These are phyloP conservation scores for Syngnathoides biaculeatus DNA, from an alignment of 2,113 vertebrate species.

Conservation along the genomic window DNA sequence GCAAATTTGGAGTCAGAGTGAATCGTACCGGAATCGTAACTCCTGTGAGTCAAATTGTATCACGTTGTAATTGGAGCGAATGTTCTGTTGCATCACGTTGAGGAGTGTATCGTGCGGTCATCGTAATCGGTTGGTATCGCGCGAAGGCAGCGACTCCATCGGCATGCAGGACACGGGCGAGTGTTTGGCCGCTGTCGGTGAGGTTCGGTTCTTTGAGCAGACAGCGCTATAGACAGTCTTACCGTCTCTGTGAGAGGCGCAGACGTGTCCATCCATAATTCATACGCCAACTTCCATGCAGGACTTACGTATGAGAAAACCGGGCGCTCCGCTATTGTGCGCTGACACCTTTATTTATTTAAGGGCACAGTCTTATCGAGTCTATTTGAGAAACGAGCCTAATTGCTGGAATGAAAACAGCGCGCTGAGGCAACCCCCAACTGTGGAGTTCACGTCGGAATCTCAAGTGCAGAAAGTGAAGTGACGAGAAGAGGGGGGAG, in stretches of 20 bases:
- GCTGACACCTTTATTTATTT: constrained; percentile 1
- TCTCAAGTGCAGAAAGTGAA: background rate
- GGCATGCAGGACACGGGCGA: background rate
- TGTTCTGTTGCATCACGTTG: too few species aligned
- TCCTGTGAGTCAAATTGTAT: background rate
- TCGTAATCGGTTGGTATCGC: background rate
- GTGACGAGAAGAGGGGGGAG: background rate
- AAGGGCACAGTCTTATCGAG: background rate
- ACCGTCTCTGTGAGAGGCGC: background rate
- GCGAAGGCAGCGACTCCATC: background rate
- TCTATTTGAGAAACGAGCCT: background rate
- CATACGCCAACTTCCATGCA: constrained; percentile 1
- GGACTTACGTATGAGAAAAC: background rate
- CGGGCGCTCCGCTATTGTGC: background rate
- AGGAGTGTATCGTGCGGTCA: background rate
- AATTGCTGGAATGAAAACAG: background rate
- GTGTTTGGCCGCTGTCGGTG: background rate
- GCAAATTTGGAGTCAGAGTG: too few species aligned
- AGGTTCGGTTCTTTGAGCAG: background rate
- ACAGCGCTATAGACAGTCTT: background rate
- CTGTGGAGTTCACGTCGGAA: background rate
- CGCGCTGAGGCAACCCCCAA: background rate
- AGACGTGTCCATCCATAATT: constrained; percentile 6
- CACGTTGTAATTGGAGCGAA: background rate
- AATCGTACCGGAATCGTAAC: background rate